phyloP scores from a whole-genome alignment of 2,113 vertebrate species.

The Dolichotis patagonum region DNA sequence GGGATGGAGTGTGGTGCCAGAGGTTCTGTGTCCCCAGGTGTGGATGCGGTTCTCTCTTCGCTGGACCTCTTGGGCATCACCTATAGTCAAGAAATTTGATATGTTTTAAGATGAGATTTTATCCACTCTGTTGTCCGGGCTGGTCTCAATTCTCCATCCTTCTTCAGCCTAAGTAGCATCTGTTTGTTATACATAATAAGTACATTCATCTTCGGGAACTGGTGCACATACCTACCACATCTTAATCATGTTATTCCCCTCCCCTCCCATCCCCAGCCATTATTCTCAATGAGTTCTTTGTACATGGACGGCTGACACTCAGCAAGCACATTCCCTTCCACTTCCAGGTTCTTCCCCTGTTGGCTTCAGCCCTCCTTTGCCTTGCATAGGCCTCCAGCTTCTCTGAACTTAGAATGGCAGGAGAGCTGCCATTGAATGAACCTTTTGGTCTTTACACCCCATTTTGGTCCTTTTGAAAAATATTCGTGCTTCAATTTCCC shows the following conservation, averaged over 20 bases:
- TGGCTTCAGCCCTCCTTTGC: not conserved
- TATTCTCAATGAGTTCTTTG: not conserved
- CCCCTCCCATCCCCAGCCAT: not conserved
- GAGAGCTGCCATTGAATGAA: not conserved
- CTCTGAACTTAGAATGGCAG: not conserved
- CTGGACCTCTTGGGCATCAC: not conserved
- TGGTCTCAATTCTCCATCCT: not conserved
- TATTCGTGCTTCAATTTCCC: not conserved
- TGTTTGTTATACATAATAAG: not conserved
- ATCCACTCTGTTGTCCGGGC: not conserved
- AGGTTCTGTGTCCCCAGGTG: not conserved
- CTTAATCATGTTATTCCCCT: not conserved
- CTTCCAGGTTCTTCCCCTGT: not conserved
- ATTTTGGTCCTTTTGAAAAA: not conserved
- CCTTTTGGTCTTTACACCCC: not conserved
- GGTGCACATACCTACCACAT: not conserved
- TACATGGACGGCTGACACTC: too few species aligned
- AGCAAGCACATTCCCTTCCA: not conserved
- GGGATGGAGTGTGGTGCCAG: fast-evolving
- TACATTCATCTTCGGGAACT: not conserved
- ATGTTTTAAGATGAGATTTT: not conserved
- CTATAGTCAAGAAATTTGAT: not conserved
- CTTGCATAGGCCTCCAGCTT: not conserved
- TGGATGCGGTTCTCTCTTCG: not conserved
- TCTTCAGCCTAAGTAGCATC: not conserved